These are phyloP conservation scores for Myotis lucifugus DNA, from an alignment of 2,113 vertebrate genomes.

Conservation along the genomic window DNA sequence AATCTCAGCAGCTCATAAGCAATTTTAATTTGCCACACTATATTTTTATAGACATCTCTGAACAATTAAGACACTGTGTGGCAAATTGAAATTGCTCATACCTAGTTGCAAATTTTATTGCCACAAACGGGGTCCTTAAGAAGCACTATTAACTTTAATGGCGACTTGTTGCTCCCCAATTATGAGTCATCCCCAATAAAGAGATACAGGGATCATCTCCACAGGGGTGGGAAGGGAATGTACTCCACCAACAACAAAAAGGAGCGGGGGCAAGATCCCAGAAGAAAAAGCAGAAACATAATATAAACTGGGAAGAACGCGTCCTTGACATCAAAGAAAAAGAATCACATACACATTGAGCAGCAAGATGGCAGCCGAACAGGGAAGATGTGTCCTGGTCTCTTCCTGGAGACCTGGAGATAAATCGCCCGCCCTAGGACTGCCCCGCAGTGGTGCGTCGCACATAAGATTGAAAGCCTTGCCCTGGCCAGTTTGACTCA, in stretches of 20 bases:
- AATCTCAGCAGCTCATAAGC: neutral
- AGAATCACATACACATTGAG: neutral
- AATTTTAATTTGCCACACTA: constrained; percentile 38
- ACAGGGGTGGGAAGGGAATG: neutral
- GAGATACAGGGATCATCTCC: neutral
- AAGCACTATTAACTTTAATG: constrained; percentile 62
- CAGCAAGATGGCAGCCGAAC: neutral
- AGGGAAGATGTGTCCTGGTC: neutral
- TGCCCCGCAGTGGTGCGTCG: neutral
- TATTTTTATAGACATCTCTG: constrained; percentile 52
- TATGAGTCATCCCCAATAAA: constrained; percentile 40
- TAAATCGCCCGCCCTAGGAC: neutral
- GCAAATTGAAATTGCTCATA: constrained; percentile 47
- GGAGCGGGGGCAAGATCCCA: neutral
- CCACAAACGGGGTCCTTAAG: constrained; percentile 46
- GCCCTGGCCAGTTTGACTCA: too few species aligned
- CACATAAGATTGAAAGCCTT: neutral
- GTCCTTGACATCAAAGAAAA: neutral
- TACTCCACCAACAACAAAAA: neutral
- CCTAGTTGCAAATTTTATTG: constrained; percentile 47
- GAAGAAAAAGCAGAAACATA: neutral
- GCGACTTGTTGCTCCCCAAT: neutral
- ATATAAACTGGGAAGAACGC: neutral
- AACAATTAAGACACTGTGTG: constrained; percentile 56
- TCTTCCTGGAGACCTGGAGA: neutral